Base-by-base conservation (phyloP, 2,888 invertebrate genomes). In the Cenopis cana region DNA sequence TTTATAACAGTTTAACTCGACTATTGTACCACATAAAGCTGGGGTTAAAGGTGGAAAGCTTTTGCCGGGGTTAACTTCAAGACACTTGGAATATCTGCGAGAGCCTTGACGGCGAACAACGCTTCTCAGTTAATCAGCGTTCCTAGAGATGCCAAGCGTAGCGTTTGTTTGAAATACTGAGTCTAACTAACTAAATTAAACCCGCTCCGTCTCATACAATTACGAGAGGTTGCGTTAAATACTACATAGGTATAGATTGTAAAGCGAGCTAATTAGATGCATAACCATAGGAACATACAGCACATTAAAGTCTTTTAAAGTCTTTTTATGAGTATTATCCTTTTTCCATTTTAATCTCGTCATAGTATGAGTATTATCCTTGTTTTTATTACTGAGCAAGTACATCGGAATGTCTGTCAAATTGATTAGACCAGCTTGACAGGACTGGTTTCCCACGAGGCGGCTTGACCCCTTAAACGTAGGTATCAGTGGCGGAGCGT, bases 41-140 rank as follows among this genome's bases (percentile, higher is more conserved):
- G 11, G 33, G 14, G 11, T 50, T n/a, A n/a, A 29, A 52, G 29
- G 54, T 41, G 29, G 54, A 33, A 64, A 50, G 12, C 38, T 57
- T 41, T 55, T 14, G 20, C 24, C 12, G 49, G 12, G 36, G 33
- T 46, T 69, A 41, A 59, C 52, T 57, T 64, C 41, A 41, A 41
- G 57, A 57, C 18, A 38, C 50, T 69, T 36, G 41, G 38, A 64
- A 57, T 57, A 66, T 66, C 54, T 66, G 46, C 38, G 20, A 38
- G 29, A 52, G 46, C 33, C 57, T 41, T 46, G 33, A 54, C 60
- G 54, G 41, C 54, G 36, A 50, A 54, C 60, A 60, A 33, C 20
- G 66, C 66, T 71, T 66, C 66, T 66, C 49, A 55, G 70, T 66
- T 71, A 66, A 66, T 71, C 66, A 71, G 49, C 60, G 66, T 60